Conservation (phyloP, 2,888 invertebrate genomes). For the Margaritifera margaritifera region DNA sequence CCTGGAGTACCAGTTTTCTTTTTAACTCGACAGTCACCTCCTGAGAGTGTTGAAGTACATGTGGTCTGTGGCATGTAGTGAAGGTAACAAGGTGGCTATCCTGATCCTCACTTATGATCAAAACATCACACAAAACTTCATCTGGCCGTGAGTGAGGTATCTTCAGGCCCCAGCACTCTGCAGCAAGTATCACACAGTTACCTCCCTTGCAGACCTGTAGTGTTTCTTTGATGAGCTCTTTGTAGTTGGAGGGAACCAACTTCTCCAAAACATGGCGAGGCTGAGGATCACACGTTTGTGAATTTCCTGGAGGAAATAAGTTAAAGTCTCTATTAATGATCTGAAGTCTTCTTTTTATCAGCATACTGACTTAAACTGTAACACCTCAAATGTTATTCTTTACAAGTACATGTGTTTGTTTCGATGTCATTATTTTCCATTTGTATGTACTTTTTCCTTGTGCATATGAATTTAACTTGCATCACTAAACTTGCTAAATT, state of each 20-base stretch:
- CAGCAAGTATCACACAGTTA: conserved; percentile 33
- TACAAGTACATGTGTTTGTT: too few species aligned
- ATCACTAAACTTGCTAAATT: too few species aligned
- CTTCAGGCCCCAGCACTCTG: conserved; percentile 54
- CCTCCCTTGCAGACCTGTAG: conserved; percentile 21
- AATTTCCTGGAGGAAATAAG: too few species aligned
- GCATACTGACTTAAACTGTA: too few species aligned
- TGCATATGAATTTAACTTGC: too few species aligned
- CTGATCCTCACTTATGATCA: conserved; percentile 40
- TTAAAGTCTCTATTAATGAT: too few species aligned
- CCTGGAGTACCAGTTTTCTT: conserved; percentile 46
- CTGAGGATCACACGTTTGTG: conserved; percentile 27
- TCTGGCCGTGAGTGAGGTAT: conserved; percentile 23
- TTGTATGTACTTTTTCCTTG: too few species aligned
- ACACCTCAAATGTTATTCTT: too few species aligned
- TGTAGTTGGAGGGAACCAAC: conserved; percentile 19
- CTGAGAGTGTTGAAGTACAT: conserved; percentile 30
- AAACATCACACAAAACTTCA: conserved; percentile 41
- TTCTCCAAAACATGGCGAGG: conserved; percentile 49
- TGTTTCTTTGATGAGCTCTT: conserved; percentile 24
- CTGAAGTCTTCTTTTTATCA: too few species aligned
- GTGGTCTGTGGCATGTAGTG: conserved; percentile 17
- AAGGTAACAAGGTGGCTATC: conserved; percentile 52
- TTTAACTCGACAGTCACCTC: conserved; percentile 41
- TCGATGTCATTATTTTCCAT: too few species aligned